Base-by-base conservation (phyloP, 2,888 invertebrate species). In the Nematopogon swammerdamellus region DNA sequence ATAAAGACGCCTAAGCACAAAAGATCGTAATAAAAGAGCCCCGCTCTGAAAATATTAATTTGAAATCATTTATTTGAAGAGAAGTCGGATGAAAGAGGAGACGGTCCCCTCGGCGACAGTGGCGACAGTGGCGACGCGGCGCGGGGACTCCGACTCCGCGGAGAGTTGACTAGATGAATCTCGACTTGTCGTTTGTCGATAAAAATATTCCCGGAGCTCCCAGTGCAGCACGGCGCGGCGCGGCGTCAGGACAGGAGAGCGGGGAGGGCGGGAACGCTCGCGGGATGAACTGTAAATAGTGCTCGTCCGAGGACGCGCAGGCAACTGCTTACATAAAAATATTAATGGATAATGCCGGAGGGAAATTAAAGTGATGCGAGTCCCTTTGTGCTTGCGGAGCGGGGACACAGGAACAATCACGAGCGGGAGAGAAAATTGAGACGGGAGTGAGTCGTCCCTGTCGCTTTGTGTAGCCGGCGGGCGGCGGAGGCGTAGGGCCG, bases 301-400 rank as follows among this genome's bases (percentile, higher is more conserved):
- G n/a, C 6, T 18, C 4, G 43, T 14, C 6, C 6, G 18, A 43
- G 16, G 18, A 4, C 43, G 4, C 16, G 6, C 4, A 43, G 16
- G 43, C 25, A 10, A 10, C 5, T 10, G 25, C 25, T 25, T 25
- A 25, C 25, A 25, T 25, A 25, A 68, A 69, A 68, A 65, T 67
- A 68, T 69, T 64, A 67, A 63, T 60, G 65, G 62, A 63, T 63
- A 67, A 68, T 68, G 61, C 70, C 68, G 60, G 65, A 61, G 66
- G 68, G 67, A 68, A 70, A 70, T 70, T 70, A 68, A 67, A 68
- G 60, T 58, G 63, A 64, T 62, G 63, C 60, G 61, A 63, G 65
- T 64, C 60, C 64, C 58, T 64, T 63, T 64, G 63, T 63, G 57
- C 59, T 61, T 62, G 66, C 60, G 62, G 19, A n/a, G n/a, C n/a